Evolutionary conservation across 2,113 vertebrate genomes (phyloP), one percentile per base, ranked within the genome.

Genomic region (Plecotus auritus): DNA sequence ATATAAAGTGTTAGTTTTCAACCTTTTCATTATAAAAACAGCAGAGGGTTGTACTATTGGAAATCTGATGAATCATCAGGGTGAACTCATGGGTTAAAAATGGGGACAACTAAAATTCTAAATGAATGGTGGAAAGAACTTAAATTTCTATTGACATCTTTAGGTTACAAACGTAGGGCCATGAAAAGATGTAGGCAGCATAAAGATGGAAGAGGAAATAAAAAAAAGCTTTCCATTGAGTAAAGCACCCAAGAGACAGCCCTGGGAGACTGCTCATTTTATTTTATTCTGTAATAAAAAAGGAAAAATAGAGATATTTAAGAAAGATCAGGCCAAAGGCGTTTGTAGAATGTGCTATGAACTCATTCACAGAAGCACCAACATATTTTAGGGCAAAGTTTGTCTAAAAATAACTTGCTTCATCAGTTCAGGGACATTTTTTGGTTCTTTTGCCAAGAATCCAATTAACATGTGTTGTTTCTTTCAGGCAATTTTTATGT

Each of bases 361-460:
- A 90, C 89, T 95, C 96, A 93, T 93, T 97, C 90, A 98, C 64
- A 97, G 96, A 95, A 77, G 66, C 96, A 95, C 30, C 96, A 66
- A 85, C 93, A 97, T 97, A 97, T 94, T 85, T 82, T 78, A 97
- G 61, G 95, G 90, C 93, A 91, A 93, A 94, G 76, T 83, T 85
- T 94, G 88, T 91, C 97, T 97, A 97, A 98, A 98, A 98, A 97
- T 97, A 98, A 83, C 94, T 93, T 89, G 45, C 51, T 95, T 85
- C 76, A n/a, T 80, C 88, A 78, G 77, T 92, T 88, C 90, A 81
- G 61, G 97, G 56, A 97, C 95, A 97, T 97, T 88, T 95, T 94
- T 95, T 45, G 61, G 49, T 74, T 77, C 85, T 80, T 96, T 96
- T 96, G 85, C 97, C 96, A 97, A 97, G 94, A 97, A 97, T 96